Evolutionary conservation across 2,888 invertebrate genomes (phyloP).

Genomic region (Spisula solida): DNA sequence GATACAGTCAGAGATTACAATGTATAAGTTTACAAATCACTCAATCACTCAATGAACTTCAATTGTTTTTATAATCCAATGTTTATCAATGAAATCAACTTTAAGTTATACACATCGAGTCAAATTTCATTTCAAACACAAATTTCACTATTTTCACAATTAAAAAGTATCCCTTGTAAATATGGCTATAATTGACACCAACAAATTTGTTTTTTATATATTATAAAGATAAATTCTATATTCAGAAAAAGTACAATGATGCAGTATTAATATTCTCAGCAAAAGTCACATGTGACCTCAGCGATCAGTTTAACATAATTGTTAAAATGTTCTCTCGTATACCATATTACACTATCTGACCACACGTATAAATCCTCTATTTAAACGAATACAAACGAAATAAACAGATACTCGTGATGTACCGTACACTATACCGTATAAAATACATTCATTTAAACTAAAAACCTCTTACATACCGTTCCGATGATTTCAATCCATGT

Average conservation of each 20-base stretch:
- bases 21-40: constrained; percentile 3
- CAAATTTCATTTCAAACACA: not conserved
- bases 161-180: not conserved
- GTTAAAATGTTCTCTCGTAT: not conserved
- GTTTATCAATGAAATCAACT: not conserved
- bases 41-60: not conserved
- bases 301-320: not conserved
- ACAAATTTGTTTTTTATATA: not conserved
- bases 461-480: constrained; percentile 26
- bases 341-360: not conserved
- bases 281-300: not conserved
- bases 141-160: not conserved
- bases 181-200: not conserved
- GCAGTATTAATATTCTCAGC: not conserved
- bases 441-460: constrained; percentile 24
- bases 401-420: not conserved
- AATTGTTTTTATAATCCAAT: not conserved
- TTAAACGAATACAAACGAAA: not conserved
- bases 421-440: not conserved
- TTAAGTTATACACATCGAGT: not conserved
- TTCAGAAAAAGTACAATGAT: not conserved
- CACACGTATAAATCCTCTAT: not conserved
- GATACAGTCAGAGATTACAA: not conserved
- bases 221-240: not conserved
- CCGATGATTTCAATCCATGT: constrained; percentile 24